Evolutionary conservation across 2,113 vertebrate genomes (phyloP).

Genomic region (Rhinopomastus cyanomelas): DNA sequence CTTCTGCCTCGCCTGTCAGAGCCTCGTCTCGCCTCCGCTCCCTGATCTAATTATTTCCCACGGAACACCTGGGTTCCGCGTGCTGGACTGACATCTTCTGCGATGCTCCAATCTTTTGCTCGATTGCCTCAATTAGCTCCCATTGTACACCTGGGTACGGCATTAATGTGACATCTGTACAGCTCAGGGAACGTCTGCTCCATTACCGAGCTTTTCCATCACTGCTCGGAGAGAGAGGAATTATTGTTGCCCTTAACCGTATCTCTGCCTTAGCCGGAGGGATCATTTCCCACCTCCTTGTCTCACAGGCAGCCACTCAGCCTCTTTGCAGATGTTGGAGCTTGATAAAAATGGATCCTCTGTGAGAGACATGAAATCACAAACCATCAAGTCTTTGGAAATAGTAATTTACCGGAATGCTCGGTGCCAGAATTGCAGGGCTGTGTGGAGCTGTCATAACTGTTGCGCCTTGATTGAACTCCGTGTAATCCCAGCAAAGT

Average conservation of each 20-base stretch:
- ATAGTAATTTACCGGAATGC: not conserved
- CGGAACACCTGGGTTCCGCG: not conserved
- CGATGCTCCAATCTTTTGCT: not conserved
- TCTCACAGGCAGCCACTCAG: not conserved
- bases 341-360: not conserved
- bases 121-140: not conserved
- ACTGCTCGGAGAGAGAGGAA: not conserved
- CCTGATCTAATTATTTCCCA: slow-evolving; percentile 1
- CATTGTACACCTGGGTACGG: not conserved
- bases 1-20: not conserved
- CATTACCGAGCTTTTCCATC: not conserved
- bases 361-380: not conserved
- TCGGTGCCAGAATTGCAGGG: not conserved
- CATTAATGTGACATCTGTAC: slow-evolving; percentile 7
- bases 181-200: not conserved
- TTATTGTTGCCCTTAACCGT: not conserved
- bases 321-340: not conserved
- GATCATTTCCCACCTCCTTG: not conserved
- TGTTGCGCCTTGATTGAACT: not conserved
- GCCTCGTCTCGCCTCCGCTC: rapidly evolving
- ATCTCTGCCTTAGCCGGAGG: not conserved
- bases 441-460: not conserved
- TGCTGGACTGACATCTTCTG: not conserved
- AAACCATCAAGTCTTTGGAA: not conserved
- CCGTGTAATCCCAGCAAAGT: not conserved